These are phyloP conservation scores for Phalacrocorax aristotelis DNA, from an alignment of 2,113 vertebrate genomes.

Conservation along the genomic window DNA sequence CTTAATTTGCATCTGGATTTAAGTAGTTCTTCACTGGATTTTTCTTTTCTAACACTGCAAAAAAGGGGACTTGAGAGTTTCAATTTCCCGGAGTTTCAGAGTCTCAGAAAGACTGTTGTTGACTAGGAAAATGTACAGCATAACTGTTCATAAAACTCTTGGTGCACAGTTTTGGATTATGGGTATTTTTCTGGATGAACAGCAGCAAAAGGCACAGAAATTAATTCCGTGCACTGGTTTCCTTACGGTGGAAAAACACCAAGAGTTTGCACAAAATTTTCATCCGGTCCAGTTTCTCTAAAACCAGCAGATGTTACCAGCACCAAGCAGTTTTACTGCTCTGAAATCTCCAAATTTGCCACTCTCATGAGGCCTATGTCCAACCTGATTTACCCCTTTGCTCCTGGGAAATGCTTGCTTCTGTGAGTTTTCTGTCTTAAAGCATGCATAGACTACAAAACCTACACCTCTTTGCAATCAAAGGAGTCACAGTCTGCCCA, in stretches of 20 bases:
- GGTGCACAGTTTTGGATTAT: background rate
- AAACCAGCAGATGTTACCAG: background rate
- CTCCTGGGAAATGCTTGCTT: background rate
- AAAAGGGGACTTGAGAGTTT: background rate
- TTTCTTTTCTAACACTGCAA: background rate
- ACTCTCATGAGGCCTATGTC: background rate
- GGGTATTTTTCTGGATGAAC: background rate
- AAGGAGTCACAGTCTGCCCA: background rate
- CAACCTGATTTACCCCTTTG: background rate
- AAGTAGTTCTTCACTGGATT: background rate
- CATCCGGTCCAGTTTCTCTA: background rate
- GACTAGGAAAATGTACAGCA: background rate
- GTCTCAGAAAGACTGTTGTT: background rate
- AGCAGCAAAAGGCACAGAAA: background rate
- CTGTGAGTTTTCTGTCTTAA: background rate
- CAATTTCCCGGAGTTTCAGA: background rate
- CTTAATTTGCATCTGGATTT: background rate
- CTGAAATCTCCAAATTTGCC: background rate
- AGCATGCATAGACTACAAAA: background rate
- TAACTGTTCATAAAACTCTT: background rate
- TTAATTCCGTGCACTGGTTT: background rate
- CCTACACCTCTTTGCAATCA: background rate
- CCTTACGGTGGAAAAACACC: background rate
- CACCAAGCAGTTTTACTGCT: background rate
- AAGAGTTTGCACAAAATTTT: background rate